phyloP scores from a whole-genome alignment of 2,113 vertebrate species.

The Gobiocypris rarus region DNA sequence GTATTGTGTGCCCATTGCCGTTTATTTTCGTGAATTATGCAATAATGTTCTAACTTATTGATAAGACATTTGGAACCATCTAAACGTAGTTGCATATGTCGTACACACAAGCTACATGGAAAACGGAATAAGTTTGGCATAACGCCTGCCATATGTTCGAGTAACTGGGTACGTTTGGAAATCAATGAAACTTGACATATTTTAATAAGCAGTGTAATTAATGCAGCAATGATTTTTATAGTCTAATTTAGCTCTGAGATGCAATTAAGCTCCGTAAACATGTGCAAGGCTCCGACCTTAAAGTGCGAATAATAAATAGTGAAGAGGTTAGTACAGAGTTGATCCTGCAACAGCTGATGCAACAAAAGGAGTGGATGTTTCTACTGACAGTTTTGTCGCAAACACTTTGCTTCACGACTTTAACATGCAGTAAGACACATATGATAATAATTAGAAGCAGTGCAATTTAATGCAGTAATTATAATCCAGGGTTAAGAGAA shows the following conservation, averaged over 20 bases:
- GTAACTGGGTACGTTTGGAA: background rate
- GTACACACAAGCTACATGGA: no score
- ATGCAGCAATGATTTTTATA: conserved; percentile 2
- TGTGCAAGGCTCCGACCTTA: background rate
- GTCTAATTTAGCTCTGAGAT: conserved; percentile 16
- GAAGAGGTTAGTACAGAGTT: background rate
- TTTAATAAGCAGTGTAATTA: background rate
- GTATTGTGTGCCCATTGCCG: background rate
- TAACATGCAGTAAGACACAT: conserved; percentile 36
- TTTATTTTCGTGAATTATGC: background rate
- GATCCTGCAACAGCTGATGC: background rate
- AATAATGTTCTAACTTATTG: background rate
- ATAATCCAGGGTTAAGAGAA: conserved; percentile 54
- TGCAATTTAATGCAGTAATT: conserved; percentile 47
- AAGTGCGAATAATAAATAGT: conserved; percentile 14
- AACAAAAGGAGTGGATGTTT: conserved; percentile 3
- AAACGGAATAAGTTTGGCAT: background rate
- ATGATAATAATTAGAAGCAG: conserved; percentile 40
- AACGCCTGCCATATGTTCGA: background rate
- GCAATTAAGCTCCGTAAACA: background rate
- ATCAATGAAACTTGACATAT: conserved; percentile 12
- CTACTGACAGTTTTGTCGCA: conserved; percentile 16
- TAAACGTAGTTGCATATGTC: background rate
- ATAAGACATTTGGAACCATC: background rate
- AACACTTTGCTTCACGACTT: background rate